Percentiles rank a stretch among this genome's conserved stretches.
phyloP scores from a whole-genome alignment of 2,888 invertebrate species.

The Polia nebulosa region DNA sequence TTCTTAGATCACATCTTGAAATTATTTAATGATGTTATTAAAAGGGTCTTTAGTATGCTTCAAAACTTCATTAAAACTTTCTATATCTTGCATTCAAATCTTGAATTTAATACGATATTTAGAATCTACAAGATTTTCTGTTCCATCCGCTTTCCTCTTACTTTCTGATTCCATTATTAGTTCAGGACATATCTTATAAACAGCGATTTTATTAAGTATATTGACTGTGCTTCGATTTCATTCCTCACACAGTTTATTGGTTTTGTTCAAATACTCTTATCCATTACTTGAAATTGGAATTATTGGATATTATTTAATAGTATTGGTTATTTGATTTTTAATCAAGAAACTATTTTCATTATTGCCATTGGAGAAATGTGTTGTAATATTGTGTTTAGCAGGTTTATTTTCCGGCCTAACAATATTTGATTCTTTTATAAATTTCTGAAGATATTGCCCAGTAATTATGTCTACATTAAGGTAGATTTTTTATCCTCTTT shows the following conservation, averaged over 20 bases:
- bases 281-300: slow-evolving; percentile 16
- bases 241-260: slow-evolving; percentile 52
- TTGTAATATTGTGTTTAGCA: neutral
- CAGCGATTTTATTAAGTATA: slow-evolving; percentile 44
- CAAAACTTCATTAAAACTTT: slow-evolving; percentile 26
- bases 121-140: neutral
- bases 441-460: neutral
- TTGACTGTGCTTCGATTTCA: slow-evolving; percentile 23
- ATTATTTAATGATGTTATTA: slow-evolving; percentile 36
- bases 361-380: neutral
- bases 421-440: neutral
- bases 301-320: neutral
- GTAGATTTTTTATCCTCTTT: neutral
- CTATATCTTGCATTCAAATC: slow-evolving; percentile 14
- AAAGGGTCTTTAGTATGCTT: slow-evolving; percentile 17
- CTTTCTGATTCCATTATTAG: slow-evolving; percentile 1
- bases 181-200: slow-evolving; percentile 32
- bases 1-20: slow-evolving; percentile 35
- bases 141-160: slow-evolving; percentile 20
- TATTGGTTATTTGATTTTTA: neutral
- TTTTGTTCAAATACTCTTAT: slow-evolving; percentile 26
- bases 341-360: slow-evolving; percentile 10
- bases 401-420: neutral
- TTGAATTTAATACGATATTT: neutral
- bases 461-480: neutral